Evolutionary conservation across 2,113 vertebrate genomes (phyloP).

Genomic region (Percina caprodes): DNA sequence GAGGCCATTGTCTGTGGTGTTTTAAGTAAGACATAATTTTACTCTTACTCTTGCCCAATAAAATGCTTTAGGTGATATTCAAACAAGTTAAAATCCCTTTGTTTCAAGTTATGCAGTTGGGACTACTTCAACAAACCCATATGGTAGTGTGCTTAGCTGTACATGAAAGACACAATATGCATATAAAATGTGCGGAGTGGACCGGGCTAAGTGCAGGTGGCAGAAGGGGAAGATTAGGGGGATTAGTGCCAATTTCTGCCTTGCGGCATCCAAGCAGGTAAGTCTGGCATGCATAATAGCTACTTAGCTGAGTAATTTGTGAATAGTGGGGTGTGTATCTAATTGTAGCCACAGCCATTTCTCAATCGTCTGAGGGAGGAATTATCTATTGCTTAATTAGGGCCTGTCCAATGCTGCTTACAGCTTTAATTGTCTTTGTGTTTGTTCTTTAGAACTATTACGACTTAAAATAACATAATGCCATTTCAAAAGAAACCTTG

Average conservation of each 20-base stretch:
- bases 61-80: not conserved
- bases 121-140: not conserved
- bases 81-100: not conserved
- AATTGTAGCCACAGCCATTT: not conserved
- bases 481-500: not conserved
- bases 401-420: too few relatives aligned
- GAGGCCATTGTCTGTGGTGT: not conserved
- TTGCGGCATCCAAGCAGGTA: not conserved
- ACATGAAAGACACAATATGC: not conserved
- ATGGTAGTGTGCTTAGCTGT: not conserved
- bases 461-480: not conserved
- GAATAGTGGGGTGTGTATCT: not conserved
- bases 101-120: not conserved
- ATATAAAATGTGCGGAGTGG: not conserved
- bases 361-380: not conserved
- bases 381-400: too few relatives aligned
- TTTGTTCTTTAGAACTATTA: not conserved
- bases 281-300: not conserved
- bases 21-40: not conserved
- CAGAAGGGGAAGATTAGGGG: not conserved
- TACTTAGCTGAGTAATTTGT: not conserved
- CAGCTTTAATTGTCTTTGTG: not conserved
- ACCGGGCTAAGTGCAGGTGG: not conserved
- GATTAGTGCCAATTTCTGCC: not conserved
- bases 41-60: not conserved